Percentiles rank a stretch among this genome's conserved stretches.
phyloP scores from a whole-genome alignment of 2,888 invertebrate species.

The Lepeophtheirus nordmannii region DNA sequence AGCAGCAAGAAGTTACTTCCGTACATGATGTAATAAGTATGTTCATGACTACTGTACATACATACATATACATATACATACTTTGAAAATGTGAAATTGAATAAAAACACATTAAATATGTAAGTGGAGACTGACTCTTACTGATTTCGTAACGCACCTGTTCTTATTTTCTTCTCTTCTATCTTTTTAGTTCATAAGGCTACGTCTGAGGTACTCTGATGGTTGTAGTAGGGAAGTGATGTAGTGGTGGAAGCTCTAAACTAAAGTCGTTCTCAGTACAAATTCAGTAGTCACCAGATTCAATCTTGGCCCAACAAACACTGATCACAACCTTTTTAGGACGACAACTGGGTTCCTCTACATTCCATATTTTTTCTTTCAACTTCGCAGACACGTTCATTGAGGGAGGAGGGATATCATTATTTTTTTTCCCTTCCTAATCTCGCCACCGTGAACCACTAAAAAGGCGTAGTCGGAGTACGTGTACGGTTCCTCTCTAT shows the following conservation, averaged over 20 bases:
- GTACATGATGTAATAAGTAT: neutral
- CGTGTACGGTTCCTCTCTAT: neutral
- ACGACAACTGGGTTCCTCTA: neutral
- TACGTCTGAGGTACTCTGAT: neutral
- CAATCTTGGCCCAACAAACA: too few relatives aligned
- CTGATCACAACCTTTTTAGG: neutral
- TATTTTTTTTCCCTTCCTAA: neutral
- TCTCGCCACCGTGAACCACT: neutral
- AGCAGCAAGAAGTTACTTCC: too few relatives aligned
- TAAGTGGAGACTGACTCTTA: neutral
- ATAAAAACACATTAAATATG: neutral
- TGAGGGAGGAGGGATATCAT: neutral
- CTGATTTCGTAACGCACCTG: conserved; percentile 5
- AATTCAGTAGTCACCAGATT: too few relatives aligned
- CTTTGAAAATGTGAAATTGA: neutral
- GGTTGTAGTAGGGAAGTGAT: neutral
- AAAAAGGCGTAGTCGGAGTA: conserved; percentile 3
- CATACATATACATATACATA: neutral
- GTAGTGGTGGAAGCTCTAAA: too few relatives aligned
- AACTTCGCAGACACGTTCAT: conserved; percentile 7
- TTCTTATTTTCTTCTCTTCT: neutral
- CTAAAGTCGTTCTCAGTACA: too few relatives aligned
- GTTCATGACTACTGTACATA: neutral
- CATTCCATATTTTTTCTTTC: neutral
- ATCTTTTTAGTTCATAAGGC: neutral